Conservation (phyloP, 2,888 invertebrate genomes). For the Rhabditophanes sp. region DNA sequence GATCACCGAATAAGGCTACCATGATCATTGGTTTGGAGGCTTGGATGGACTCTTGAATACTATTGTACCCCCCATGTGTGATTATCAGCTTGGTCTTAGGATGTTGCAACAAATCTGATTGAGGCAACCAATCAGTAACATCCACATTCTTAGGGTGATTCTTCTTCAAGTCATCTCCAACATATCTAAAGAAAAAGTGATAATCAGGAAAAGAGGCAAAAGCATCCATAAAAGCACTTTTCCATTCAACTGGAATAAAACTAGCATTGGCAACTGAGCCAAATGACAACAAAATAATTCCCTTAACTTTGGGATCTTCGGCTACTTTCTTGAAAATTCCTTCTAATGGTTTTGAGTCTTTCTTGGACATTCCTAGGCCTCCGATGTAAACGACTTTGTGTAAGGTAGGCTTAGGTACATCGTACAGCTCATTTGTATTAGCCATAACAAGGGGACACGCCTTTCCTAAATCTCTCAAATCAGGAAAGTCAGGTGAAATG, state of each 20-base stretch:
- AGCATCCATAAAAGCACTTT: slow-evolving; percentile 4
- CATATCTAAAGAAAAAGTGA: no score
- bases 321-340: slow-evolving; percentile 4
- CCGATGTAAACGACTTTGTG: slow-evolving; percentile 28
- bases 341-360: slow-evolving; percentile 17
- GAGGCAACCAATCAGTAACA: no score
- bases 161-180: no score
- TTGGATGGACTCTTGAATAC: no score
- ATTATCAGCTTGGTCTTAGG: no score
- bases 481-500: slow-evolving; percentile 23
- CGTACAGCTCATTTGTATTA: slow-evolving; percentile 27
- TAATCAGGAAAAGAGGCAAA: slow-evolving; percentile 11
- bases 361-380: slow-evolving; percentile 27
- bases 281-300: slow-evolving; percentile 11
- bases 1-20: no score
- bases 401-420: slow-evolving; percentile 23
- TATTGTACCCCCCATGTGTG: no score
- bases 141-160: no score
- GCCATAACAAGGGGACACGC: slow-evolving; percentile 17
- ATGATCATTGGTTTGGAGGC: no score
- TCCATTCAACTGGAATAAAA: slow-evolving; percentile 3
- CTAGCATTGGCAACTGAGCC: slow-evolving; percentile 11
- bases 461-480: slow-evolving; percentile 15
- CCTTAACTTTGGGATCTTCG: background rate
- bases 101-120: no score